Evolutionary conservation across 2,888 invertebrate genomes (phyloP).

Genomic region (Microdon myrmicae): DNA sequence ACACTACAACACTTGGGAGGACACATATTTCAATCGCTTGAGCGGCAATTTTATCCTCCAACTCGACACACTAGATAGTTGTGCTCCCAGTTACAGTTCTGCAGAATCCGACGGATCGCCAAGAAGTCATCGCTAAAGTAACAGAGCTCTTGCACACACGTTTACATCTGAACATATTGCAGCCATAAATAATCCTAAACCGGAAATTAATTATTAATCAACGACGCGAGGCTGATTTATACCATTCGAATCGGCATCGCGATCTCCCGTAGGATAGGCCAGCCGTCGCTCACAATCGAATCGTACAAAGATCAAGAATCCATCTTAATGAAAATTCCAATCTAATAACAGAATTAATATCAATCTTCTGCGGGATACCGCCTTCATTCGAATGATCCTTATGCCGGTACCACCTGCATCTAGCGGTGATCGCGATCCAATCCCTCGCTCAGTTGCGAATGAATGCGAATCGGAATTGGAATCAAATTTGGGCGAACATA

Average conservation of each 20-base stretch:
- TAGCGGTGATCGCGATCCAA: conserved; percentile 14
- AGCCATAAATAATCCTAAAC: conserved; percentile 45
- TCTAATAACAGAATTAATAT: conserved; percentile 51
- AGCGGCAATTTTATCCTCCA: no score
- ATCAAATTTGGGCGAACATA: conserved; percentile 32
- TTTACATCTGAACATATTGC: no score
- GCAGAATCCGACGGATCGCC: no score
- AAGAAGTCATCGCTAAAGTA: no score
- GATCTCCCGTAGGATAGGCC: neutral
- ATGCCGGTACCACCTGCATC: conserved; percentile 45
- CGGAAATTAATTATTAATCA: conserved; percentile 67
- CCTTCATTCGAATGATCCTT: conserved; percentile 46
- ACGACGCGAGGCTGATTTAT: conserved; percentile 54
- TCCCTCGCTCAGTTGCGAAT: conserved; percentile 15
- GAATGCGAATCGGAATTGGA: conserved; percentile 50
- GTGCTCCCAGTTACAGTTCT: no score
- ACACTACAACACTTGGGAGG: no score
- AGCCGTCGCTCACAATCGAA: neutral
- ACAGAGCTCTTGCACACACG: no score
- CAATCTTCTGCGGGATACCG: conserved; percentile 44
- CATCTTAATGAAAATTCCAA: conserved; percentile 52
- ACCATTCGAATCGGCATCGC: conserved; percentile 28
- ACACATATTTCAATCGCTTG: no score
- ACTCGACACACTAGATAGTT: no score
- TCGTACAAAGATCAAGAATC: conserved; percentile 37